A percentile compares a stretch with the other conserved stretches of the same genome.
Evolutionary conservation across 2,113 vertebrate species (phyloP).

Genomic region (Phrynocephalus versicolor): DNA sequence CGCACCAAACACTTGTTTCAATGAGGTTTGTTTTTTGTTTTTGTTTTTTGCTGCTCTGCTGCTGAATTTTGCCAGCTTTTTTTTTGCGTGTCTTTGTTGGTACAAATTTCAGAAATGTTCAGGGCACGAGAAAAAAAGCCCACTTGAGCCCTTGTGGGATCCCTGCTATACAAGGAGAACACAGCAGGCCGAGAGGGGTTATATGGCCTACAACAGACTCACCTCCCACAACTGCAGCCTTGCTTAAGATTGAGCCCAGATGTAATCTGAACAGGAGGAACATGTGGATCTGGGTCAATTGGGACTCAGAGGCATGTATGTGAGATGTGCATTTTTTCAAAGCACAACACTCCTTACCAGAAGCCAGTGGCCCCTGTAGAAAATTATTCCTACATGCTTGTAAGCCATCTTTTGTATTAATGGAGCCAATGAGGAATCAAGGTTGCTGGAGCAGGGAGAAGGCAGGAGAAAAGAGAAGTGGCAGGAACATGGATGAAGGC

Average conservation of each 20-base stretch:
- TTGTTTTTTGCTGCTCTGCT: too few relatives aligned
- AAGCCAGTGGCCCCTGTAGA: neutral
- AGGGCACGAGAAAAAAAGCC: too few relatives aligned
- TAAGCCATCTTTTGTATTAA: slow-evolving; percentile 7
- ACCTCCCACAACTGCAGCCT: neutral
- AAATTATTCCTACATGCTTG: neutral
- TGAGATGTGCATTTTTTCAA: neutral
- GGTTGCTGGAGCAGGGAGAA: slow-evolving; percentile 4
- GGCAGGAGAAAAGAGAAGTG: slow-evolving; percentile 2
- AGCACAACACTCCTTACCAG: slow-evolving; percentile 1
- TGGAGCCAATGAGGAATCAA: neutral
- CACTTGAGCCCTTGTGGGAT: too few relatives aligned
- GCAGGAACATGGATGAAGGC: neutral
- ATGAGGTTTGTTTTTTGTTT: too few relatives aligned
- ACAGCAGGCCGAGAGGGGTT: neutral
- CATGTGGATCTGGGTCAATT: neutral
- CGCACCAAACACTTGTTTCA: too few relatives aligned
- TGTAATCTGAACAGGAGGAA: neutral
- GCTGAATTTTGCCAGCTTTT: too few relatives aligned
- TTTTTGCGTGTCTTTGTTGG: too few relatives aligned
- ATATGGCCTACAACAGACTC: too few relatives aligned
- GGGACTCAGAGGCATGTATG: neutral
- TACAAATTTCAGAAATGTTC: too few relatives aligned
- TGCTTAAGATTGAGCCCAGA: neutral
- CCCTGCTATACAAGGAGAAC: neutral